Evolutionary conservation across 2,797 vertebrate species (phyloP).

Genomic region (Champsocephalus esox): DNA sequence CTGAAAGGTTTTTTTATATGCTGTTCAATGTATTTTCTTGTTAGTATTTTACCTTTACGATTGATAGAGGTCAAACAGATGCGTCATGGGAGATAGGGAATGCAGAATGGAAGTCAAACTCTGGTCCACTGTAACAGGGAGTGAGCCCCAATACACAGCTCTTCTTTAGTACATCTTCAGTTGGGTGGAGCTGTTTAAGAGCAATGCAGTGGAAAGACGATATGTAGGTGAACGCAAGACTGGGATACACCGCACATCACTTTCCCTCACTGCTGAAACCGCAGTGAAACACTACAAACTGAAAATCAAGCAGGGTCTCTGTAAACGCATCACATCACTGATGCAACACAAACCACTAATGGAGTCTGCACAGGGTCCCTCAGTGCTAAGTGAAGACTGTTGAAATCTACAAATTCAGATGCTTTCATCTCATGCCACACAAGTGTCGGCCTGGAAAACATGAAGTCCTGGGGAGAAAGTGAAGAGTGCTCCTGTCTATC

Average conservation of each 20-base stretch:
- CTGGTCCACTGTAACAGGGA: no score
- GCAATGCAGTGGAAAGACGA: background rate
- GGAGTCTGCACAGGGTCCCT: slow-evolving; percentile 46
- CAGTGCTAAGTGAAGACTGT: slow-evolving; percentile 32
- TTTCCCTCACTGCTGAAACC: background rate
- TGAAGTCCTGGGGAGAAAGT: slow-evolving; percentile 2
- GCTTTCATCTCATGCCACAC: slow-evolving; percentile 48
- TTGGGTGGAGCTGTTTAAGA: slow-evolving; percentile 1
- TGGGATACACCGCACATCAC: background rate
- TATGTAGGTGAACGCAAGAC: slow-evolving; percentile 1
- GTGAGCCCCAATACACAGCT: background rate
- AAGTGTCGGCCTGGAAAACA: slow-evolving; percentile 46
- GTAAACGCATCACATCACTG: slow-evolving; percentile 31
- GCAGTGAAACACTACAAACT: slow-evolving; percentile 5
- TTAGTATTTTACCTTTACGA: no score
- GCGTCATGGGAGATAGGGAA: no score
- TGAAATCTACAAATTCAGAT: slow-evolving; percentile 48
- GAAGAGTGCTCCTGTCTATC: background rate
- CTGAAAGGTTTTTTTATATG: background rate
- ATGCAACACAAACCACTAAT: slow-evolving; percentile 56
- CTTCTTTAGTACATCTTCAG: background rate
- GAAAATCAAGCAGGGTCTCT: slow-evolving; percentile 23
- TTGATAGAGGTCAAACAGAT: no score
- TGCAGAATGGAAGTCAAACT: no score
- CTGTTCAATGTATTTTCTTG: background rate